These are phyloP conservation scores for Argentina silus DNA, from an alignment of 2,797 vertebrate species.

Conservation along the genomic window DNA sequence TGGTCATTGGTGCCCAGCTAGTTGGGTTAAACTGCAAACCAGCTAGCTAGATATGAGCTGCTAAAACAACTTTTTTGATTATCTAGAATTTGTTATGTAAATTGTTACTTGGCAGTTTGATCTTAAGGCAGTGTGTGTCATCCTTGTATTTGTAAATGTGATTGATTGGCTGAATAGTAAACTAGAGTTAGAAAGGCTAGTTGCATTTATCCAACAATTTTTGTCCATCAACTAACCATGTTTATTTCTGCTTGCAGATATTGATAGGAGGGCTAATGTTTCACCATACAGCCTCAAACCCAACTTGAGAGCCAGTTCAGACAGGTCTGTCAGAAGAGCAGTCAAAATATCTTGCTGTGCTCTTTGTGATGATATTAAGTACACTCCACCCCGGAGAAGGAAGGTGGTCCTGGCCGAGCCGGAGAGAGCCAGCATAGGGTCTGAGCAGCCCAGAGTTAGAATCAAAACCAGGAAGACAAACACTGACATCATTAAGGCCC, in stretches of 20 bases:
- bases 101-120: no score
- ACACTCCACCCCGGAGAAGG: constrained; percentile 36
- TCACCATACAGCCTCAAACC: constrained; percentile 25
- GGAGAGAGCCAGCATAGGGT: background rate
- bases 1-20: no score
- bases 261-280: constrained; percentile 38
- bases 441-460: constrained; percentile 12
- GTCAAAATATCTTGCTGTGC: constrained; percentile 38
- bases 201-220: background rate
- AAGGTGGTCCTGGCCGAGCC: constrained; percentile 23
- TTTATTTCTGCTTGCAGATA: constrained; percentile 68
- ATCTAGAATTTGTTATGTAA: no score
- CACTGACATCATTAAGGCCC: constrained; percentile 1
- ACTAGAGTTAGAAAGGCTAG: no score
- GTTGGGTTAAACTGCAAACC: no score
- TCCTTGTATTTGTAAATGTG: no score
- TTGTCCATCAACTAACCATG: constrained; percentile 23
- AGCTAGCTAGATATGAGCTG: no score
- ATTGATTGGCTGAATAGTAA: no score
- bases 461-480: background rate
- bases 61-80: no score
- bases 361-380: constrained; percentile 55
- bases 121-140: no score
- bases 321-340: constrained; percentile 46
- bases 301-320: constrained; percentile 39